phyloP scores from a whole-genome alignment of 2,888 invertebrate genomes.

The Listrodromus nycthemerus region DNA sequence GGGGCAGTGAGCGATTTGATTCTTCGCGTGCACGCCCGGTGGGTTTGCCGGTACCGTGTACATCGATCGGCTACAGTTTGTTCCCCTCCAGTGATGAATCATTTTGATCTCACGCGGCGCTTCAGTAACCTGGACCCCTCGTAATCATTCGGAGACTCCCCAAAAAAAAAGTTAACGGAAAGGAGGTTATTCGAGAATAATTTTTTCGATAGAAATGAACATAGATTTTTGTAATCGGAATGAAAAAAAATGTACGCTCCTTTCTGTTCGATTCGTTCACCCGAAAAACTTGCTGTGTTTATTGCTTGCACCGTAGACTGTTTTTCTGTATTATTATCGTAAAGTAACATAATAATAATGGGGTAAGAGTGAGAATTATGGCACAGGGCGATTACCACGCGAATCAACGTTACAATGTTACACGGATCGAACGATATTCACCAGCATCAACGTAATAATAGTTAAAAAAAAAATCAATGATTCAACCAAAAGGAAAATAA shows the following conservation, averaged over 20 bases:
- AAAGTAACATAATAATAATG: not conserved
- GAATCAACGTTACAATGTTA: too few species aligned
- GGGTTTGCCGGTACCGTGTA: slow-evolving; percentile 28
- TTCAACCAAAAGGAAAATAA: not conserved
- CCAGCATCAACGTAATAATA: too few species aligned
- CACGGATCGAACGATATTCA: too few species aligned
- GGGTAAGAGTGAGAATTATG: too few species aligned
- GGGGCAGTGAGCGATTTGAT: slow-evolving; percentile 47
- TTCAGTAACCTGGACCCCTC: not conserved
- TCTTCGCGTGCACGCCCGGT: slow-evolving; percentile 12
- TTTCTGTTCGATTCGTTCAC: too few species aligned
- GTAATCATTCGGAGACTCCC: not conserved
- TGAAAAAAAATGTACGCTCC: too few species aligned
- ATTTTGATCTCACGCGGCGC: slow-evolving; percentile 19
- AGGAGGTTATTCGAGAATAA: not conserved
- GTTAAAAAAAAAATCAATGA: not conserved
- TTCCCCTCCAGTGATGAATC: slow-evolving; percentile 31
- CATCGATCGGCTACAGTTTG: slow-evolving; percentile 31
- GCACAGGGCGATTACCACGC: too few species aligned
- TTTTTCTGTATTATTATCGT: not conserved
- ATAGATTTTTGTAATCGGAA: not conserved
- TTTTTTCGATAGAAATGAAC: not conserved
- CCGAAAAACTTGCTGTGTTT: too few species aligned
- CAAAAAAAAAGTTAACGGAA: not conserved
- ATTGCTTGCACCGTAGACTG: too few species aligned